Base-by-base conservation (phyloP, 2,888 invertebrate genomes). In the Mayetiola destructor region DNA sequence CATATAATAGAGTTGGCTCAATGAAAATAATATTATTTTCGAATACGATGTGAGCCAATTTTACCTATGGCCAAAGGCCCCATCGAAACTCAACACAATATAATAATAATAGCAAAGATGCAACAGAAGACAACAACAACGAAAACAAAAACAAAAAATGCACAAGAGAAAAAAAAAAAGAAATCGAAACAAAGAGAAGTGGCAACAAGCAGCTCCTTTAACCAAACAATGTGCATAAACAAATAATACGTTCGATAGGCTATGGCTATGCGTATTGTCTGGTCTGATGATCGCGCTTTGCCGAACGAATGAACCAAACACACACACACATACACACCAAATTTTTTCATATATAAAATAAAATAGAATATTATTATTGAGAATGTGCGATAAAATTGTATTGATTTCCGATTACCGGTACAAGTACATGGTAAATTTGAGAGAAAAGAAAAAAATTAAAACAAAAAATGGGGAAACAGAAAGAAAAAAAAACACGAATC, bases 331-430 rank as follows among this genome's bases (percentile, higher is more conserved):
- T n/a, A n/a, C n/a, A n/a, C n/a, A n/a, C n/a, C n/a, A n/a, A n/a
- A n/a, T n/a, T n/a, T n/a, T n/a, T n/a, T n/a, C n/a, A 32, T 8
- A 42, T 10, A 23, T 20, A 40, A 3, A 20, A 20, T 4, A 3
- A 40, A 8, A 40, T 18, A 10, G 5, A 21, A 12, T 6, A 16
- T n/a, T n/a, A n/a, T n/a, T n/a, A n/a, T n/a, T n/a, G n/a, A n/a
- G n/a, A n/a, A n/a, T 42, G n/a, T 23, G 42, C 42, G 42, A 42
- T 23, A 48, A 48, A 27, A 48, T 48, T 48, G 48, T 48, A 48
- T 48, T 48, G 23, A 27, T 23, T n/a, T 48, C 27, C 48, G 27
- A 48, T 48, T 16, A 6, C 8, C 37, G 8, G n/a, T n/a, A 48
- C 6, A 42, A 3, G 2, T 2, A 23, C 10, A n/a, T 10, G n/a